These are phyloP conservation scores for Karalla daura DNA, from an alignment of 2,797 vertebrate species.

Conservation along the genomic window DNA sequence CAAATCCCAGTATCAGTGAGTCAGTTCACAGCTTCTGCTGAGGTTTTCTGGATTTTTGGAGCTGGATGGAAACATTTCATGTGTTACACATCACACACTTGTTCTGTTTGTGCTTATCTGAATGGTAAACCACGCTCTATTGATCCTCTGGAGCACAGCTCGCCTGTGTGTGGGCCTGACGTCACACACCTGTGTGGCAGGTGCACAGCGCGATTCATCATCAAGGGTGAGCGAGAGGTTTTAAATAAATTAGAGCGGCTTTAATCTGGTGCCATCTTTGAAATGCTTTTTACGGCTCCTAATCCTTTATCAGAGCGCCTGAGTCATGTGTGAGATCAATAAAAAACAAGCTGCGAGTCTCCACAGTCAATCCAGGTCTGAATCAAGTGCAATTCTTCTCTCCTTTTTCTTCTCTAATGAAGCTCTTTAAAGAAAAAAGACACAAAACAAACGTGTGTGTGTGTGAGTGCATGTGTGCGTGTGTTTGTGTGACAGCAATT, in stretches of 20 bases:
- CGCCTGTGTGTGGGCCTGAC: conserved; percentile 22
- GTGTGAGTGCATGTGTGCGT: too few species aligned
- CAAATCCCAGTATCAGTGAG: not conserved
- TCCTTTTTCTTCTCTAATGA: conserved; percentile 11
- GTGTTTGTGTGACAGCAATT: conserved; percentile 36
- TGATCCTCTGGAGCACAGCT: conserved; percentile 15
- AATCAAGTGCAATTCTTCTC: not conserved
- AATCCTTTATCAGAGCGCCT: conserved; percentile 3
- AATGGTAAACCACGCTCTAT: conserved; percentile 21
- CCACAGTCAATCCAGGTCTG: not conserved
- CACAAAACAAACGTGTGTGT: too few species aligned
- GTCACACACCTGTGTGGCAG: conserved; percentile 24
- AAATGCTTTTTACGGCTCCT: conserved; percentile 10
- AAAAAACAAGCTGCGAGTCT: conserved; percentile 1
- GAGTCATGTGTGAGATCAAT: conserved; percentile 26
- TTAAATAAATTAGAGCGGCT: conserved; percentile 1
- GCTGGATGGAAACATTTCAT: not conserved
- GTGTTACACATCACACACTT: not conserved
- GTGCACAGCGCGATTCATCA: conserved; percentile 8
- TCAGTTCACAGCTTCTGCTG: not conserved
- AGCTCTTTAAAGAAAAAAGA: not conserved
- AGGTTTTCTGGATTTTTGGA: not conserved
- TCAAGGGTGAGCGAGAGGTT: not conserved
- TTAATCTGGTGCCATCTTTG: conserved; percentile 11
- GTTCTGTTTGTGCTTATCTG: conserved; percentile 8